phyloP scores from a whole-genome alignment of 1,140 invertebrate genomes.

The Drosophila nasuta region DNA sequence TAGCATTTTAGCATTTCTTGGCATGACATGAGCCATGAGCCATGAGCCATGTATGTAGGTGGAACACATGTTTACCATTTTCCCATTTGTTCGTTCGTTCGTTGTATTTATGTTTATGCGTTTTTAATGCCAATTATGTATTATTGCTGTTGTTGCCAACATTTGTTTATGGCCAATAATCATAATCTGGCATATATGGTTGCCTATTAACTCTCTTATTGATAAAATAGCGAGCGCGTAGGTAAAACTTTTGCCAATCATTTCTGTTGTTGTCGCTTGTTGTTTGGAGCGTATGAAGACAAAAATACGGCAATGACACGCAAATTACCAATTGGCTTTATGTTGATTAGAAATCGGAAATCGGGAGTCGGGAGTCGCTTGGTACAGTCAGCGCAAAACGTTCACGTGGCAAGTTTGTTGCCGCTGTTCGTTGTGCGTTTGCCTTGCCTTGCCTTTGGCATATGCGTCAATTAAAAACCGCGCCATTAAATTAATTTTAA shows the following conservation, averaged over 20 bases:
- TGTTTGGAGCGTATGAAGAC: slow-evolving; percentile 34
- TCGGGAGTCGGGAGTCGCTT: not conserved
- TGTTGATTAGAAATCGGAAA: slow-evolving; percentile 52
- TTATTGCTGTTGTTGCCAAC: slow-evolving; percentile 37
- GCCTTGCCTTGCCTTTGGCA: slow-evolving; percentile 31
- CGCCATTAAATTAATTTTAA: slow-evolving; percentile 83
- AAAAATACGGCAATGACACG: slow-evolving; percentile 75
- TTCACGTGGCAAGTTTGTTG: slow-evolving; percentile 8
- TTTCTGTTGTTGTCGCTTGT: slow-evolving; percentile 9
- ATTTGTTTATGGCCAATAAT: slow-evolving; percentile 77
- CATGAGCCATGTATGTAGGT: slow-evolving; percentile 1
- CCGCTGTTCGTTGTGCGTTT: too few species aligned
- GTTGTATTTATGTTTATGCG: slow-evolving; percentile 59
- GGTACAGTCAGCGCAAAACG: slow-evolving; percentile 42
- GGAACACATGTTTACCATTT: slow-evolving; percentile 33
- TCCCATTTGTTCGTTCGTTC: too few species aligned
- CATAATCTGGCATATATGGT: slow-evolving; percentile 43
- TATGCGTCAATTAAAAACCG: slow-evolving; percentile 81
- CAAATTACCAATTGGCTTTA: slow-evolving; percentile 74
- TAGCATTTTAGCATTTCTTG: slow-evolving; percentile 79
- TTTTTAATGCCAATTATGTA: slow-evolving; percentile 80
- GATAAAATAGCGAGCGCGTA: slow-evolving; percentile 63
- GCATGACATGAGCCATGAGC: slow-evolving; percentile 53
- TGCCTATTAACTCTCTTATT: slow-evolving; percentile 60
- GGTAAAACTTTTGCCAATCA: slow-evolving; percentile 39